A percentile compares a stretch with the other conserved stretches of the same genome.
phyloP scores from a whole-genome alignment of 2,113 vertebrate genomes.

The Sigmodon hispidus region DNA sequence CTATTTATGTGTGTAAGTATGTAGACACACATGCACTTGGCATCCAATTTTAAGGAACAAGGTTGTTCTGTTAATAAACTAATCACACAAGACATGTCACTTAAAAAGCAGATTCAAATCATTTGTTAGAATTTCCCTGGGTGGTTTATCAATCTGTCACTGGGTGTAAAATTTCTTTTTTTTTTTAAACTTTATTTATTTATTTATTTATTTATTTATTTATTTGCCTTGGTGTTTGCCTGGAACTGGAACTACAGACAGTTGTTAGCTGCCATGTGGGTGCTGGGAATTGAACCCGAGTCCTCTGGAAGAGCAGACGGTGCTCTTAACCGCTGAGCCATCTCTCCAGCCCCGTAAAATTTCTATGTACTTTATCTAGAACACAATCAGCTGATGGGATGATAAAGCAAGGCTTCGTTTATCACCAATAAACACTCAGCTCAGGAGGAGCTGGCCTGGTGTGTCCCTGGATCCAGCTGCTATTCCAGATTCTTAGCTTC shows the following conservation, averaged over 20 bases:
- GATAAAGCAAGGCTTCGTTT: conserved; percentile 7
- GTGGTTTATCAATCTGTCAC: conserved; percentile 22
- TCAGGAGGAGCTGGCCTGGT: neutral
- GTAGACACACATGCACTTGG: neutral
- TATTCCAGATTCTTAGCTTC: conserved; percentile 1
- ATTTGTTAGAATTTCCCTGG: neutral
- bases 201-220: too few species aligned
- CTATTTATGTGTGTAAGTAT: neutral
- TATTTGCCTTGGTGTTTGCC: too few species aligned
- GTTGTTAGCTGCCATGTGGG: too few species aligned
- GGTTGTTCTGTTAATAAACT: conserved; percentile 30
- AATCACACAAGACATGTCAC: conserved; percentile 7
- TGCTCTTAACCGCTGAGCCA: too few species aligned
- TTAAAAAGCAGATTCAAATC: neutral
- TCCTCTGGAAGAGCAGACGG: too few species aligned
- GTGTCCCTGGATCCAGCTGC: conserved; percentile 21
- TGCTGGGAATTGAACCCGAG: too few species aligned
- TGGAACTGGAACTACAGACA: too few species aligned
- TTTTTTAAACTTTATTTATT: too few species aligned
- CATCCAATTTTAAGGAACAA: neutral
- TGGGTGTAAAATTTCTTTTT: neutral
- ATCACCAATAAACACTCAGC: conserved; percentile 6
- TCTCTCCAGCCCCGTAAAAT: too few species aligned
- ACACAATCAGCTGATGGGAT: neutral
- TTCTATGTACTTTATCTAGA: neutral